phyloP scores from a whole-genome alignment of 2,113 vertebrate genomes.

The Colinus virginianus region DNA sequence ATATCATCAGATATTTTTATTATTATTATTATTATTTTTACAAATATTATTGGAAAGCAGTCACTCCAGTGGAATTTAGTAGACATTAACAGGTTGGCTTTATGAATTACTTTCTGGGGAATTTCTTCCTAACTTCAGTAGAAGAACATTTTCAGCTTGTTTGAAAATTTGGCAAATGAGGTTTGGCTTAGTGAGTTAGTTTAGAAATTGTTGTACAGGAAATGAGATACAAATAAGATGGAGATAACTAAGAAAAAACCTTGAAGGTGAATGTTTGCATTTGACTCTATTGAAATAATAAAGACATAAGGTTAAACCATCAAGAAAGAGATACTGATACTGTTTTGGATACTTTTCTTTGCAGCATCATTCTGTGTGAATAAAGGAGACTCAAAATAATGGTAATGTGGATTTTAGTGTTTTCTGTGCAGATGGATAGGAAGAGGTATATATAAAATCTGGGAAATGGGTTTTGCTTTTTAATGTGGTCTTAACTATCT shows the following conservation, averaged over 20 bases:
- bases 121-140: background rate
- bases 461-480: background rate
- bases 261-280: background rate
- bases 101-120: background rate
- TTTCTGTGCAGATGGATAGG: background rate
- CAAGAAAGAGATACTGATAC: background rate
- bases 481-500: background rate
- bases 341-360: background rate
- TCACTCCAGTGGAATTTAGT: background rate
- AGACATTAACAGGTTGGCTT: background rate
- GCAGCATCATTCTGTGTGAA: accelerated
- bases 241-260: background rate
- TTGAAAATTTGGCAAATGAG: slow-evolving; percentile 20
- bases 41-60: background rate
- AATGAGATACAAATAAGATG: background rate
- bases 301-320: background rate
- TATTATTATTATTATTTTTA: background rate
- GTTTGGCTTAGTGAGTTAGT: background rate
- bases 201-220: background rate
- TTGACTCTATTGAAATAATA: background rate
- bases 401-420: background rate
- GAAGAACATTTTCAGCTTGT: slow-evolving; percentile 3
- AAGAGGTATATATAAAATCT: background rate
- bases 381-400: background rate
- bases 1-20: background rate